Conservation (phyloP, 2,797 vertebrate genomes). For the Coracias cyanogaster region DNA sequence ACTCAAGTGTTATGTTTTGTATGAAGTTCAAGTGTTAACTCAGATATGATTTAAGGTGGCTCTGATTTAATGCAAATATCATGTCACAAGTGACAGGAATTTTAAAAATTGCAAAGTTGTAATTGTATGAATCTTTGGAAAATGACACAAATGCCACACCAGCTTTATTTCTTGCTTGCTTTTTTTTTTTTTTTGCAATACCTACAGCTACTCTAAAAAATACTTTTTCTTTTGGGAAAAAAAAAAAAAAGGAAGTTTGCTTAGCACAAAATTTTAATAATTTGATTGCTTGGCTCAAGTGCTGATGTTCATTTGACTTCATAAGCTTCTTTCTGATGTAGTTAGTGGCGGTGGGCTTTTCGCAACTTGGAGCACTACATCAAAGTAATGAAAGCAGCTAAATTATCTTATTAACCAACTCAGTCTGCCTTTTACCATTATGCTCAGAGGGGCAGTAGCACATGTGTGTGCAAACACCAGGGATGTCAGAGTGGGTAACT, state of each 20-base stretch:
- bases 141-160: neutral
- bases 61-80: neutral
- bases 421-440: neutral
- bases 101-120: neutral
- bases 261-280: neutral
- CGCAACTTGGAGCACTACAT: neutral
- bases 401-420: neutral
- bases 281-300: neutral
- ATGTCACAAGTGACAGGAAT: neutral
- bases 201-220: neutral
- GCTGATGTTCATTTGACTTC: neutral
- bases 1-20: neutral
- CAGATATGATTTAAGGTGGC: neutral
- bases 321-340: neutral
- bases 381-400: neutral
- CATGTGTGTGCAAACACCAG: neutral
- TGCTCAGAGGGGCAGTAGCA: neutral
- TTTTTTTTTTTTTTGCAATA: neutral
- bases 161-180: neutral
- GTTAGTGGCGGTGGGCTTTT: neutral
- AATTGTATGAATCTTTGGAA: neutral
- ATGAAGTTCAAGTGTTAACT: constrained; percentile 10
- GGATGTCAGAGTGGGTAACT: neutral
- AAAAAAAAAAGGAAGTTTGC: neutral
- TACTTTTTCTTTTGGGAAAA: neutral